Base-by-base conservation (phyloP, 2,888 invertebrate species). In the Vandiemenella viatica region DNA sequence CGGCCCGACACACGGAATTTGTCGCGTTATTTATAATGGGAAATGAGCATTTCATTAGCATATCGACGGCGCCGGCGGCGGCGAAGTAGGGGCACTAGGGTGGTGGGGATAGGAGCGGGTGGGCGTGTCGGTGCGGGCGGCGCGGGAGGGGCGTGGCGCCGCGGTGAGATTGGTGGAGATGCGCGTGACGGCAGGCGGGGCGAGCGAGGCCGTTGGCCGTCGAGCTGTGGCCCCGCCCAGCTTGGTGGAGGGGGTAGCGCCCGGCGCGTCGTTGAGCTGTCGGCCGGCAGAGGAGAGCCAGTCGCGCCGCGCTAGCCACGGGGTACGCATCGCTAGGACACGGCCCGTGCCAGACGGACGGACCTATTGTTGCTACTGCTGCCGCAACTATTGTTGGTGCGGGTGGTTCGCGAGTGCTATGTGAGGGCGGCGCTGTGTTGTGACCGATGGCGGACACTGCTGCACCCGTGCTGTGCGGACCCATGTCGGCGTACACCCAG, bases 401-500 rank as follows among this genome's bases (percentile, higher is more conserved):
- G n/a, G n/a, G n/a, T n/a, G n/a, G n/a, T n/a, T n/a, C n/a, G n/a
- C n/a, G n/a, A n/a, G n/a, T n/a, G n/a, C n/a, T n/a, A n/a, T n/a
- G n/a, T n/a, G n/a, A n/a, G n/a, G n/a, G n/a, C n/a, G n/a, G n/a
- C n/a, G n/a, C n/a, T n/a, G n/a, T n/a, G n/a, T n/a, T n/a, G n/a
- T n/a, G n/a, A n/a, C n/a, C n/a, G n/a, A 32, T 32, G 32, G 32
- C 32, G 32, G 32, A 32, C 13, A 32, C 32, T 32, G 32, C 32
- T 32, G n/a, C n/a, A n/a, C 32, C 32, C 10, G 32, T 32, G 32
- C 20, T 42, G 18, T 21, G 20, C 20, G 38, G 16, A 18, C 40
- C 56, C 53, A 77, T 78, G 78, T 77, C 89, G 68, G 85, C 88
- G 62, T 90, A 90, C 72, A 80, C 89, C 66, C 89, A 90, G 73